A percentile compares a stretch with the other conserved stretches of the same genome.
phyloP scores from a whole-genome alignment of 1,140 invertebrate species.

The Bombus confusus region DNA sequence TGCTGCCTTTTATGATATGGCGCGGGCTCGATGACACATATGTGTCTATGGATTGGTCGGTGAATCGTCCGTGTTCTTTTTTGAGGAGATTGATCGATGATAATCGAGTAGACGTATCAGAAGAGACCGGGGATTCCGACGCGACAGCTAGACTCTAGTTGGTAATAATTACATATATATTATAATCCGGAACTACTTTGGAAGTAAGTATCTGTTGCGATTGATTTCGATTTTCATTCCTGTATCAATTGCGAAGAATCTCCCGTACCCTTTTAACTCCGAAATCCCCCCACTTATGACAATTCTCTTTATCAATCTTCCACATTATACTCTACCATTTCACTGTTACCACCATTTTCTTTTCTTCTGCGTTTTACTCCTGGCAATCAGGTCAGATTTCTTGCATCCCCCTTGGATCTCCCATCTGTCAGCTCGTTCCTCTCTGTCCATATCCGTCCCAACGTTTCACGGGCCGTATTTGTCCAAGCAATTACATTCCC shows the following conservation, averaged over 20 bases:
- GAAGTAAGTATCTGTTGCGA: too few relatives aligned
- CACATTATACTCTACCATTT: not conserved
- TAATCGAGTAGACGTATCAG: too few relatives aligned
- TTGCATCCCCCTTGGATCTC: constrained; percentile 16
- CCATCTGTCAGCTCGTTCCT: constrained; percentile 15
- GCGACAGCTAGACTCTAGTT: too few relatives aligned
- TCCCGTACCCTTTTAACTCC: too few relatives aligned
- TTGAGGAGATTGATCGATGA: too few relatives aligned
- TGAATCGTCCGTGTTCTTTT: not conserved
- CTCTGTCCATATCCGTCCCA: constrained; percentile 44
- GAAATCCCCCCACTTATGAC: not conserved
- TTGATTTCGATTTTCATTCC: too few relatives aligned
- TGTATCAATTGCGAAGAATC: too few relatives aligned
- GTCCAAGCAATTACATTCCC: constrained; percentile 76
- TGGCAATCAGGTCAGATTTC: not conserved
- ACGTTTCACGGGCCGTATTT: constrained; percentile 64
- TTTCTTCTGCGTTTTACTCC: not conserved
- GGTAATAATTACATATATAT: too few relatives aligned
- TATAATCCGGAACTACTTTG: too few relatives aligned
- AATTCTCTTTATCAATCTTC: not conserved
- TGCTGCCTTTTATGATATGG: not conserved
- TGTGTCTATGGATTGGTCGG: not conserved
- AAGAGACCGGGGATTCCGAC: too few relatives aligned
- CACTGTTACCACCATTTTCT: constrained; percentile 2
- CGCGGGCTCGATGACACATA: not conserved